phyloP scores from a whole-genome alignment of 2,113 vertebrate genomes.

The Malurus alboscapulatus region DNA sequence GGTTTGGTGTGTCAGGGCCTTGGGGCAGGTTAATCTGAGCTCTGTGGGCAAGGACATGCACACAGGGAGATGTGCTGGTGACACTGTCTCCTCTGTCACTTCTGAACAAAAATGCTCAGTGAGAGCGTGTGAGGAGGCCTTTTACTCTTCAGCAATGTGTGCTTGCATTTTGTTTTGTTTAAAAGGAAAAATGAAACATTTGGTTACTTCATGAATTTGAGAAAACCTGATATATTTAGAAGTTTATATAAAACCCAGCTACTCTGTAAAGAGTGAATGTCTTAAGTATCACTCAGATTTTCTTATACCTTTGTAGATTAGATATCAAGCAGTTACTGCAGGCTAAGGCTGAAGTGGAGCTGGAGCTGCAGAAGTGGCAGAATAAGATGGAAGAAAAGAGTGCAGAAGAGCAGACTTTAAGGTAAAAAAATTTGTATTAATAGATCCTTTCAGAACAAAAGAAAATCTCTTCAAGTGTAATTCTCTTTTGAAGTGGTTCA shows the following conservation, averaged over 20 bases:
- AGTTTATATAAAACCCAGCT: background rate
- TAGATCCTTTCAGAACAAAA: background rate
- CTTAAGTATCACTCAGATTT: background rate
- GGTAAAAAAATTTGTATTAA: constrained; percentile 4
- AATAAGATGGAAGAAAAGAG: constrained; percentile 20
- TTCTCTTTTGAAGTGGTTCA: background rate
- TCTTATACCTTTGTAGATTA: constrained; percentile 60
- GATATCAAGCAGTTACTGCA: constrained; percentile 74
- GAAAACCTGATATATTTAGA: background rate
- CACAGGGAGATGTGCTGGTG: background rate
- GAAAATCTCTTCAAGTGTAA: background rate
- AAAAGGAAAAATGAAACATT: background rate
- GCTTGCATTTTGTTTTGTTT: background rate
- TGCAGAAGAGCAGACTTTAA: constrained; percentile 16
- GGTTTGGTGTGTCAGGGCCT: background rate
- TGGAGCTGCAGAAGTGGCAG: constrained; percentile 66
- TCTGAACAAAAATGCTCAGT: background rate
- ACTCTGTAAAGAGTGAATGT: background rate
- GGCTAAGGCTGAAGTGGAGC: constrained; percentile 68
- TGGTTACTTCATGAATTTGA: background rate
- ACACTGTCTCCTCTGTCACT: background rate
- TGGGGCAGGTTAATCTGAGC: background rate
- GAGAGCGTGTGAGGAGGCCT: background rate
- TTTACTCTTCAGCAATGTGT: background rate
- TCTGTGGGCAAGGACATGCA: background rate